Evolutionary conservation across 1,140 invertebrate species (phyloP).

Genomic region (Cotesia glomerata): DNA sequence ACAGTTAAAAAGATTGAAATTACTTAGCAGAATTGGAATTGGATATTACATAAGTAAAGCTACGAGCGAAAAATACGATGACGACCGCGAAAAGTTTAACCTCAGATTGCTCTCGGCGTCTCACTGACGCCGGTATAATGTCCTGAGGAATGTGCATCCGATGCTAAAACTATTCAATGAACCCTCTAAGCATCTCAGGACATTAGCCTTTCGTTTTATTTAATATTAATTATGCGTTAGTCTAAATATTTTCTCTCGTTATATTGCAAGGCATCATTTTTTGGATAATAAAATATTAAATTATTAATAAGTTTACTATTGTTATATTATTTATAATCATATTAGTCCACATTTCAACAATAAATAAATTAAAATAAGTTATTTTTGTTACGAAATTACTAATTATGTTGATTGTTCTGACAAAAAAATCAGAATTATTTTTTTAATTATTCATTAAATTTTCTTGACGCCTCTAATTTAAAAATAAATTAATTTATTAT

Average conservation of each 20-base stretch:
- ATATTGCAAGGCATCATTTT: no score
- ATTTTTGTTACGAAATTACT: no score
- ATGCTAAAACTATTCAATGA: constrained; percentile 37
- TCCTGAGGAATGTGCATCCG: constrained; percentile 37
- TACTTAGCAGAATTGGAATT: constrained; percentile 39
- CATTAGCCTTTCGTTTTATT: background rate
- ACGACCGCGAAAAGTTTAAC: constrained; percentile 11
- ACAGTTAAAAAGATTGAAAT: constrained; percentile 6
- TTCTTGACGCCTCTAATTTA: no score
- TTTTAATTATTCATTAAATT: no score
- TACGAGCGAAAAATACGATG: constrained; percentile 33
- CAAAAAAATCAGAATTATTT: no score
- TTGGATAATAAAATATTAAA: no score
- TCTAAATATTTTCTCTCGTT: background rate
- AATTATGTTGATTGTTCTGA: no score
- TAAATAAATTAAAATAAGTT: no score
- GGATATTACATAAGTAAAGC: constrained; percentile 50
- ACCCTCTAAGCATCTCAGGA: constrained; percentile 5
- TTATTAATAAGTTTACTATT: no score
- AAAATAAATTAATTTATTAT: no score
- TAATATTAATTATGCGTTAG: background rate
- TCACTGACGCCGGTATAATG: constrained; percentile 22
- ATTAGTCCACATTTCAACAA: no score
- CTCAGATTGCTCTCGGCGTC: constrained; percentile 40
- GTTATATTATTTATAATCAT: no score